Evolutionary conservation across 2,888 invertebrate genomes (phyloP), one percentile per base, ranked within the genome.

Genomic region (Tipula lateralis): DNA sequence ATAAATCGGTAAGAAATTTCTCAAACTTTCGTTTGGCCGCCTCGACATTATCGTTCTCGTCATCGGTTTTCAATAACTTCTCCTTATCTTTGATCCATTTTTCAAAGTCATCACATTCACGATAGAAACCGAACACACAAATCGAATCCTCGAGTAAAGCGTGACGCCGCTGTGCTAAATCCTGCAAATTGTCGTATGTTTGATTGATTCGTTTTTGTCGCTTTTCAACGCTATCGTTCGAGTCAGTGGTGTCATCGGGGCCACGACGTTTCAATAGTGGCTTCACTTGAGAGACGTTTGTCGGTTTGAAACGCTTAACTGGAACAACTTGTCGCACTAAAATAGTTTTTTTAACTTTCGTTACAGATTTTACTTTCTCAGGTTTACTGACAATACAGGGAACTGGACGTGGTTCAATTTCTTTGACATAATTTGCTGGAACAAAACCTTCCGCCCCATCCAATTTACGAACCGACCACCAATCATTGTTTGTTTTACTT

Each of bases 61-160:
- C 97, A 84, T 96, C 96, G 2, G 95, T 92, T 82, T 95, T 91
- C 84, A 98, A 91, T 91, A 98, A 93, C 88, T 95, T 94, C 89
- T 98, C 98, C 90, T 98, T 98, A 86, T 99, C 99, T 87, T 95
- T 95, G 90, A 99, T 97, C 99, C 99, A 99, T 87, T 94, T 94
- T 90, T 99, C 98, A 89, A 99, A 98, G 90, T 98, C 98, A 88
- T 99, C 98, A 90, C 99, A 99, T 89, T 99, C 99, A 9, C 96
- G 94, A 91, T 97, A 98, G 92, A 99, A 98, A 84, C 95, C 95
- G 91, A 96, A 98, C 85, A 99, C 91, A 87, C 96, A 93, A 87
- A 98, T 97, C 0, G 98, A 96, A 88, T 99, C 99, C 87, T 97
- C 97, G 3, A 99, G 92, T 50, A 97, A 93, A 0, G 95, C 94